A percentile compares a stretch with the other conserved stretches of the same genome.
Evolutionary conservation across 2,113 vertebrate species (phyloP).

Genomic region (Nyctereutes procyonoides): DNA sequence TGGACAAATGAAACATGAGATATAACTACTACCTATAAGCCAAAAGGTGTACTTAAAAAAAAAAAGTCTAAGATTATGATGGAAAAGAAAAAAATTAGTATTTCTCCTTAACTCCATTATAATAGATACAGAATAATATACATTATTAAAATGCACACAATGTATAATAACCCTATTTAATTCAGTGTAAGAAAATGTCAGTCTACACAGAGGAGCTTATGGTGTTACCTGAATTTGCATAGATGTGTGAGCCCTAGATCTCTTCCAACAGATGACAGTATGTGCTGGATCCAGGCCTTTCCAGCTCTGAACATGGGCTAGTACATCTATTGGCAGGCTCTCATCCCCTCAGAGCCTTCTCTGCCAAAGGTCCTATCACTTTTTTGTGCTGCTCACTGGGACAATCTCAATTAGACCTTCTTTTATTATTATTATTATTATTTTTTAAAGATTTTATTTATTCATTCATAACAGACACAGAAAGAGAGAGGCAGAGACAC

Average conservation of each 20-base stretch:
- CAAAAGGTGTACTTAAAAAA: not conserved
- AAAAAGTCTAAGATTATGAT: not conserved
- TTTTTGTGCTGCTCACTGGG: not conserved
- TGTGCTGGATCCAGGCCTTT: not conserved
- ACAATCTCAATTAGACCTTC: not conserved
- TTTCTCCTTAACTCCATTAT: not conserved
- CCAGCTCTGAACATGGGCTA: not conserved
- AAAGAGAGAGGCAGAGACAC: too few relatives aligned
- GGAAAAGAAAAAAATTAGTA: not conserved
- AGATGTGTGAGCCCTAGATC: not conserved
- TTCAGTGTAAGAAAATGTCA: not conserved
- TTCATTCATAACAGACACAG: too few relatives aligned
- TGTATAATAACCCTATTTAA: not conserved
- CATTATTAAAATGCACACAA: not conserved
- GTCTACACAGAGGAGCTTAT: not conserved
- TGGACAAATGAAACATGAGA: not conserved
- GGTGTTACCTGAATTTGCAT: not conserved
- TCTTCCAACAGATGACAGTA: not conserved
- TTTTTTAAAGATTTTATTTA: too few relatives aligned
- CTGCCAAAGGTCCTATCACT: not conserved
- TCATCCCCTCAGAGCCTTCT: not conserved
- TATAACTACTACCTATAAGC: not conserved
- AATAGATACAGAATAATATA: not conserved
- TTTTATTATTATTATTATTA: too few relatives aligned
- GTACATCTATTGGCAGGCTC: not conserved